Conservation (phyloP, 1,140 invertebrate species). For the Thalassaphorura encarpata region DNA sequence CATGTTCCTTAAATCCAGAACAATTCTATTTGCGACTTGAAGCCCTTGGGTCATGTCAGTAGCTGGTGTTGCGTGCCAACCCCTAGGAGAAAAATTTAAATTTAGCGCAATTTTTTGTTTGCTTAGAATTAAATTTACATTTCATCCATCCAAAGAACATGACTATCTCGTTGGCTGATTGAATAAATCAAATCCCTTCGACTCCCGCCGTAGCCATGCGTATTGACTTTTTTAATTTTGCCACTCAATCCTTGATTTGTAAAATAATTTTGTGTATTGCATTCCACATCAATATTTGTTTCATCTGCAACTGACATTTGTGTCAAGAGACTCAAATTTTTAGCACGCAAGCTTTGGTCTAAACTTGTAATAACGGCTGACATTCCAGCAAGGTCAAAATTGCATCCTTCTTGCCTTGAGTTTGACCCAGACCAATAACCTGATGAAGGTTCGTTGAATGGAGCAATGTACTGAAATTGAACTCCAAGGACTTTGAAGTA, state of each 20-base stretch:
- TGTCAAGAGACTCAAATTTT: slow-evolving; percentile 4
- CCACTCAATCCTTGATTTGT: slow-evolving; percentile 3
- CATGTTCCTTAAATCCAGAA: slow-evolving; percentile 19
- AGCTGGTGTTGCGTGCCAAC: background rate
- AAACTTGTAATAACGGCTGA: background rate
- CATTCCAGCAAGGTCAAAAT: slow-evolving; percentile 7
- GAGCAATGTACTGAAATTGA: slow-evolving; percentile 19
- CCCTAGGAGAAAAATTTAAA: background rate
- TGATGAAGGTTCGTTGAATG: slow-evolving; percentile 27
- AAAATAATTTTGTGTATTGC: slow-evolving; percentile 12
- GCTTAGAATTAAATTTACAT: slow-evolving; percentile 16
- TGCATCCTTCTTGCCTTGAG: slow-evolving; percentile 12
- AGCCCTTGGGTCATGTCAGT: slow-evolving; percentile 21
- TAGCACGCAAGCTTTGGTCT: background rate
- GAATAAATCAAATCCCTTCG: slow-evolving; percentile 15
- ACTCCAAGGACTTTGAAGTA: slow-evolving; percentile 14
- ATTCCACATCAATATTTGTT: slow-evolving; percentile 20
- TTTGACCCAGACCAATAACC: slow-evolving; percentile 4
- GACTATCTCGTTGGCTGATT: slow-evolving; percentile 10
- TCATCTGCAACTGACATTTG: slow-evolving; percentile 14
- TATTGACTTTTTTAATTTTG: slow-evolving; percentile 20
- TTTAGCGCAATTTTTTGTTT: slow-evolving; percentile 1
- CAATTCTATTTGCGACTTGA: slow-evolving; percentile 15
- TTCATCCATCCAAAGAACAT: slow-evolving; percentile 30
- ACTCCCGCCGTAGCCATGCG: slow-evolving; percentile 20